Conservation (phyloP, 2,113 vertebrate genomes). For the Dipodomys ordii region DNA sequence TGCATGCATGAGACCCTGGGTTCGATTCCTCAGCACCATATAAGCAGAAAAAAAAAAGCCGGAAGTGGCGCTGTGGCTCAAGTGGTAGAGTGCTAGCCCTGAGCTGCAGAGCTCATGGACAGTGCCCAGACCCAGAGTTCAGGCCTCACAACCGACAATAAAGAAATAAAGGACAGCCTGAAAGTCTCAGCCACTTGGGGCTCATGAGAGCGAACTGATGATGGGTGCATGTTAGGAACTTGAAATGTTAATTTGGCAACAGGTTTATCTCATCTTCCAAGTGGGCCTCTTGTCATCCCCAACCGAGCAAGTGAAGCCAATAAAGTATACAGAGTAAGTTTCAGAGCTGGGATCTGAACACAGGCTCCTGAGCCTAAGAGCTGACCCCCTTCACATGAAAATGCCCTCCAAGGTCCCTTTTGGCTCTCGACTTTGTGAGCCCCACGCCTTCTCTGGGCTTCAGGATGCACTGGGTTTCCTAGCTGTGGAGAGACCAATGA, state of each 20-base stretch:
- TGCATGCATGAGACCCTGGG: too few relatives aligned
- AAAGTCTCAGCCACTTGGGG: background rate
- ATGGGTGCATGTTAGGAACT: background rate
- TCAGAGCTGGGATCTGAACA: background rate
- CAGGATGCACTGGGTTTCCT: background rate
- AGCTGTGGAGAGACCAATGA: background rate
- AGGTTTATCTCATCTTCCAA: constrained; percentile 7
- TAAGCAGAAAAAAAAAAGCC: too few relatives aligned
- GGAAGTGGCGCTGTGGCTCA: too few relatives aligned
- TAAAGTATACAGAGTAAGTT: background rate
- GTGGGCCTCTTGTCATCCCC: background rate
- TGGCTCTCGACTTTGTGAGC: background rate
- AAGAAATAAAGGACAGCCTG: background rate
- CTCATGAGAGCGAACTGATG: background rate
- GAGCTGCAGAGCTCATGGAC: too few relatives aligned
- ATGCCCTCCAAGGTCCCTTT: background rate
- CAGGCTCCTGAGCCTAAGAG: background rate
- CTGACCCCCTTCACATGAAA: background rate
- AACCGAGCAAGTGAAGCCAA: background rate
- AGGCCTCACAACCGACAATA: too few relatives aligned
- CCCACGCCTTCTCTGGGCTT: background rate
- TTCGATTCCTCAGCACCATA: too few relatives aligned
- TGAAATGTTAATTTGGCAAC: background rate
- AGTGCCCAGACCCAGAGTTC: too few relatives aligned
- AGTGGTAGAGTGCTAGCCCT: too few relatives aligned